Conservation (phyloP, 2,797 vertebrate genomes). For the Gadopsis bispinosus region DNA sequence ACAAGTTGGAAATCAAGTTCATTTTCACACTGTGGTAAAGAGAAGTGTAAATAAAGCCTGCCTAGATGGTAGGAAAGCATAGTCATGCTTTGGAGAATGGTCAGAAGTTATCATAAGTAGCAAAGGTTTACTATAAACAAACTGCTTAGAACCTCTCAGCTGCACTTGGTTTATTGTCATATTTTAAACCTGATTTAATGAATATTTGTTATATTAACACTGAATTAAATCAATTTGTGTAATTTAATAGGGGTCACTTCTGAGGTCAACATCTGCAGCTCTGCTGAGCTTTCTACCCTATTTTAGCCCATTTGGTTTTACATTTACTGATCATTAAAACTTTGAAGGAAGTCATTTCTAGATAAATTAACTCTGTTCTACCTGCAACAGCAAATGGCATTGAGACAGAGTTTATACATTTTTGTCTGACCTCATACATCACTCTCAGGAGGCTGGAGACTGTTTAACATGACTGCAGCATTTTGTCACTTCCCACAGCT, state of each 20-base stretch:
- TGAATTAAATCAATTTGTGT: neutral
- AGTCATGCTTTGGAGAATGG: neutral
- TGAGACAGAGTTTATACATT: neutral
- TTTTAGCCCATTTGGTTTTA: neutral
- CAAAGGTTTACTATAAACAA: neutral
- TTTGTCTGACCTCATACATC: neutral
- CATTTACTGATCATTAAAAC: neutral
- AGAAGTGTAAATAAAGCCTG: constrained; percentile 1
- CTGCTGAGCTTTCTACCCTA: neutral
- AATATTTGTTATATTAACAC: neutral
- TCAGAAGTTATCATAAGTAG: neutral
- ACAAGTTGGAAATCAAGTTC: neutral
- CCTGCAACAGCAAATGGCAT: neutral
- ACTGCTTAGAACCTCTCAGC: neutral
- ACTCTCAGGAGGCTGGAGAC: neutral
- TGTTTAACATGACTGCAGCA: neutral
- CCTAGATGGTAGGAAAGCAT: neutral
- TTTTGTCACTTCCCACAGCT: neutral
- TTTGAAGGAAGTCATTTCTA: neutral
- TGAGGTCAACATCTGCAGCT: neutral
- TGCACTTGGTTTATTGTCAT: neutral
- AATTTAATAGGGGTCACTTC: neutral
- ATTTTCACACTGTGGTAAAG: neutral
- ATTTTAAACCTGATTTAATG: neutral
- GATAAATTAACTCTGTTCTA: neutral